Base-by-base conservation (phyloP, 2,797 vertebrate species). In the Enteromius argenteus region DNA sequence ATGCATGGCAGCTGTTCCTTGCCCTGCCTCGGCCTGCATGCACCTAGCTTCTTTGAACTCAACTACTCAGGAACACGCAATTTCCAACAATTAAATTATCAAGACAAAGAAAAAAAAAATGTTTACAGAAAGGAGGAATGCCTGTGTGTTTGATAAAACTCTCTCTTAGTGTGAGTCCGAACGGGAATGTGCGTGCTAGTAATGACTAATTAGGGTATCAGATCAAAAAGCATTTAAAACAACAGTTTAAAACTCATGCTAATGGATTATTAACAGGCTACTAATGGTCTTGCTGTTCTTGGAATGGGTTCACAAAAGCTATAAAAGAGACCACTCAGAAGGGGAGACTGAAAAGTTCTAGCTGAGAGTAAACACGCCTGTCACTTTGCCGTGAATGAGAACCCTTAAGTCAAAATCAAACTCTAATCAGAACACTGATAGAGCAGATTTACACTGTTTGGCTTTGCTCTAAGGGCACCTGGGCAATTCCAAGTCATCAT, bases 261-360 rank as follows among this genome's bases (percentile, higher is more conserved):
- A 95, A 95, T 95, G 90, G 90, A 90, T 93, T 93, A 92, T 93
- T 93, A 94, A 95, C 92, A 92, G 93, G 90, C 89, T 83, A 85
- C 90, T 89, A 90, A 89, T 90, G 87, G 82, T 84, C 87, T 89
- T 92, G 91, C 90, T 93, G 91, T 89, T 90, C 89, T 93, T 95
- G 94, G 94, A 94, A 42, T 3, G 76, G 64, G 67, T 91, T 93
- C 93, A 93, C 88, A 93, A 86, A 87, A 88, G 88, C 84, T 84
- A 88, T 87, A 87, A 88, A 89, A 86, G 84, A 71, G 84, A 86
- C 84, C 90, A 74, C 72, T 87, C 86, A 17, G 71, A 91, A 92
- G 89, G 83, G 86, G 58, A 49, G 86, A 73, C 85, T 90, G 84
- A 86, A 90, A 90, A 88, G 78, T 80, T 88, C 80, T 86, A 84